Conservation (phyloP, 2,113 vertebrate species). For the Myotis yumanensis region DNA sequence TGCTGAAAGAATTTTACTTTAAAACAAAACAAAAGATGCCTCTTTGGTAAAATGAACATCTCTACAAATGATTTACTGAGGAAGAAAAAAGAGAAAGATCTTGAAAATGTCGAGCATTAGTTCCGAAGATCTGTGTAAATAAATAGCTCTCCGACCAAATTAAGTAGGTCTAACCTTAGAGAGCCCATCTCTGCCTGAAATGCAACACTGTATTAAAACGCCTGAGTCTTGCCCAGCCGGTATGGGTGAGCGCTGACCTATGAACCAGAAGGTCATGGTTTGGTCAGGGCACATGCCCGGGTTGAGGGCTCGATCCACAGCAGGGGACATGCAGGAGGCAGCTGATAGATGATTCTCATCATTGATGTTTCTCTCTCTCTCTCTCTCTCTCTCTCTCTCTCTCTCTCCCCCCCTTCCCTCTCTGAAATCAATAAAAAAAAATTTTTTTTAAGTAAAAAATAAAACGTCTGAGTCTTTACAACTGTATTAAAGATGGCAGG, state of each 20-base stretch:
- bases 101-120: conserved; percentile 11
- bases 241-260: too few species aligned
- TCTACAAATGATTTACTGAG: conserved; percentile 32
- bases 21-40: background rate
- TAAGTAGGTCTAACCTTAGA: background rate
- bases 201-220: background rate
- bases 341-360: too few species aligned
- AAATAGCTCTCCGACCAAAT: background rate
- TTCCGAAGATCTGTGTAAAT: background rate
- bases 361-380: too few species aligned
- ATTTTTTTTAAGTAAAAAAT: too few species aligned
- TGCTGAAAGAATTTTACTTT: conserved; percentile 50
- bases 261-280: too few species aligned
- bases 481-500: background rate
- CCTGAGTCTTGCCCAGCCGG: background rate
- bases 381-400: too few species aligned
- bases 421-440: too few species aligned
- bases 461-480: background rate
- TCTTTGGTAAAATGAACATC: conserved; percentile 69
- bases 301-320: too few species aligned
- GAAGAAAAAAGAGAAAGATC: background rate
- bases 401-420: too few species aligned
- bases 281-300: too few species aligned
- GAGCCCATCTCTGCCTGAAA: background rate
- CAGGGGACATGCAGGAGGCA: too few species aligned